A percentile compares a stretch with the other conserved stretches of the same genome.
phyloP scores from a whole-genome alignment of 2,888 invertebrate species.

The Dichetophora obliterata region DNA sequence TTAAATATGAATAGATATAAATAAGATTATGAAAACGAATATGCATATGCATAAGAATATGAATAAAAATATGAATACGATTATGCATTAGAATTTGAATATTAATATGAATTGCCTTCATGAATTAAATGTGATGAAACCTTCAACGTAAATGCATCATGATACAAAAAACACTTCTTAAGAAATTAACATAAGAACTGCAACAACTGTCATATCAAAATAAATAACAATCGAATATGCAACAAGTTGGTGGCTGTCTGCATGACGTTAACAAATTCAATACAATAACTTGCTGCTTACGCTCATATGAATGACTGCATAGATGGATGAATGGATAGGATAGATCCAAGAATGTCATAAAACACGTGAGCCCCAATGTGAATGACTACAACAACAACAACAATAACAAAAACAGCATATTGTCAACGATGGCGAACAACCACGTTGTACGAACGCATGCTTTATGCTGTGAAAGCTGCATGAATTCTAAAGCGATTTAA shows the following conservation, averaged over 20 bases:
- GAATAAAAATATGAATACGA: too few relatives aligned
- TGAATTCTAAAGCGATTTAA: neutral
- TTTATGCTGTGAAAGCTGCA: neutral
- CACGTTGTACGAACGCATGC: neutral
- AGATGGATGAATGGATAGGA: neutral
- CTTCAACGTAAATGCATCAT: too few relatives aligned
- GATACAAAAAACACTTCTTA: too few relatives aligned
- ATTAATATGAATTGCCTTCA: too few relatives aligned
- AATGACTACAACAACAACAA: neutral
- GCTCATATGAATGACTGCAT: neutral
- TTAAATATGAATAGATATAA: too few relatives aligned
- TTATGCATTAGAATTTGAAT: too few relatives aligned
- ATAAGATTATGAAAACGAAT: too few relatives aligned
- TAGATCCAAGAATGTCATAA: neutral
- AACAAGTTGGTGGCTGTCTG: constrained; percentile 2
- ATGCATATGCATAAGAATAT: too few relatives aligned
- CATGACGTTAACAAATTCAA: neutral
- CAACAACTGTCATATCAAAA: too few relatives aligned
- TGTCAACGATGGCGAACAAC: neutral
- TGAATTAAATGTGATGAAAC: neutral
- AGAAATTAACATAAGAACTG: too few relatives aligned
- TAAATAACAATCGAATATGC: neutral
- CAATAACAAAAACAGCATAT: neutral
- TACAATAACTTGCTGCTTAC: neutral
- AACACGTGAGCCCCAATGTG: neutral